Percentiles rank a stretch among this genome's conserved stretches.
phyloP scores from a whole-genome alignment of 2,113 vertebrate genomes.

The Dicentrarchus labrax region DNA sequence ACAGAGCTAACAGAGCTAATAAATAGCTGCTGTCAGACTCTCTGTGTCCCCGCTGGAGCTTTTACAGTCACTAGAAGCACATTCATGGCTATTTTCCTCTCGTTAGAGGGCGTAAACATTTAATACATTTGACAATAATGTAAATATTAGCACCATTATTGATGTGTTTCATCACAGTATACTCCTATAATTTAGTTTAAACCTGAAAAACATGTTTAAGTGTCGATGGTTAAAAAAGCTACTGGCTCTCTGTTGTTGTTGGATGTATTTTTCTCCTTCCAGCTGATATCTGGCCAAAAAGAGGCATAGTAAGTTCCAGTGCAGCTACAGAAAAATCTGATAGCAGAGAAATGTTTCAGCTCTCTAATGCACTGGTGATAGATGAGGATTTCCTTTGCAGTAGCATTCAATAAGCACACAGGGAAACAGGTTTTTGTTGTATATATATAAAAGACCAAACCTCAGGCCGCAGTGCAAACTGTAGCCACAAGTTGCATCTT shows the following conservation, averaged over 20 bases:
- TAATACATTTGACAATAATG: too few relatives aligned
- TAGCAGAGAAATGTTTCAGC: neutral
- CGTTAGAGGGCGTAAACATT: too few relatives aligned
- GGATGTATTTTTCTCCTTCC: conserved; percentile 14
- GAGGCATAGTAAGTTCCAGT: neutral
- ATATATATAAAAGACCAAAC: neutral
- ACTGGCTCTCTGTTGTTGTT: neutral
- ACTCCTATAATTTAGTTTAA: too few relatives aligned
- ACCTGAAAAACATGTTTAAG: too few relatives aligned
- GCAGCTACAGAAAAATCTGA: neutral
- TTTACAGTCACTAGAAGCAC: too few relatives aligned
- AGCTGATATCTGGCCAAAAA: conserved; percentile 28
- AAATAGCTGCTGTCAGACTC: too few relatives aligned
- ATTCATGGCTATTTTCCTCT: too few relatives aligned
- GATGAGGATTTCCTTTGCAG: conserved; percentile 4
- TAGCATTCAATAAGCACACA: neutral
- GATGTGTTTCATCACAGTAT: too few relatives aligned
- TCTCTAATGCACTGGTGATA: neutral
- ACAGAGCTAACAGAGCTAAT: too few relatives aligned
- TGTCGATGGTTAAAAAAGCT: neutral
- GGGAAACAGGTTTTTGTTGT: neutral
- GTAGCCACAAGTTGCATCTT: conserved; percentile 5
- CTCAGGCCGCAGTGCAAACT: neutral
- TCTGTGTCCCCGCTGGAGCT: too few relatives aligned
- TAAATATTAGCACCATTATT: too few relatives aligned